Evolutionary conservation across 1,140 invertebrate genomes (phyloP).

Genomic region (Neodiprion fabricii): DNA sequence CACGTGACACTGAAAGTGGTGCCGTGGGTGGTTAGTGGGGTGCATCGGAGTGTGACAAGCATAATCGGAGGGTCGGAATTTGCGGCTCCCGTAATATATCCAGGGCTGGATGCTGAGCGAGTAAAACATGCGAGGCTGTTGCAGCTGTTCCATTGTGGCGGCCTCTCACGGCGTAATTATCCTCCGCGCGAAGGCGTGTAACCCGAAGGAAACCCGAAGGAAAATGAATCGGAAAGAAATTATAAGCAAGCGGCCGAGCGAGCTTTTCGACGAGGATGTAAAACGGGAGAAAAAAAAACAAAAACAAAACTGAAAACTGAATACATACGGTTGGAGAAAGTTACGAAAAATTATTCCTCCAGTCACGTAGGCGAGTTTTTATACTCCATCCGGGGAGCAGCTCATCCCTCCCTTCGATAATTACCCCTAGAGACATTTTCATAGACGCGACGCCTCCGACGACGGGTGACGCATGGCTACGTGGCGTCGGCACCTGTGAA

Average conservation of each 20-base stretch:
- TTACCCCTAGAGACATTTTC: background rate
- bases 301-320: too few relatives aligned
- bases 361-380: too few relatives aligned
- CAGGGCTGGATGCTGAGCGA: constrained; percentile 23
- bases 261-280: too few relatives aligned
- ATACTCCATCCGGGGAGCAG: too few relatives aligned
- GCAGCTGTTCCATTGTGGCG: background rate
- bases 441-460: constrained; percentile 3
- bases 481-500: constrained; percentile 44
- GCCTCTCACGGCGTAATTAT: background rate
- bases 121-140: constrained; percentile 29
- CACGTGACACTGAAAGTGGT: constrained; percentile 48
- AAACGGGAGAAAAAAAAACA: too few relatives aligned
- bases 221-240: background rate
- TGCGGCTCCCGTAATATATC: background rate
- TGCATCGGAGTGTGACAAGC: constrained; percentile 38
- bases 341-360: too few relatives aligned
- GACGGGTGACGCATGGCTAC: constrained; percentile 26
- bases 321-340: too few relatives aligned
- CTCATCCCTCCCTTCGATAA: too few relatives aligned
- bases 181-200: too few relatives aligned
- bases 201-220: background rate
- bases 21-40: constrained; percentile 56
- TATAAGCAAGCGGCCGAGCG: background rate
- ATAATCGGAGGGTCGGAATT: constrained; percentile 24